A percentile compares a stretch with the other conserved stretches of the same genome.
Evolutionary conservation across 1,140 invertebrate species (phyloP).

Genomic region (Magallana angulata): DNA sequence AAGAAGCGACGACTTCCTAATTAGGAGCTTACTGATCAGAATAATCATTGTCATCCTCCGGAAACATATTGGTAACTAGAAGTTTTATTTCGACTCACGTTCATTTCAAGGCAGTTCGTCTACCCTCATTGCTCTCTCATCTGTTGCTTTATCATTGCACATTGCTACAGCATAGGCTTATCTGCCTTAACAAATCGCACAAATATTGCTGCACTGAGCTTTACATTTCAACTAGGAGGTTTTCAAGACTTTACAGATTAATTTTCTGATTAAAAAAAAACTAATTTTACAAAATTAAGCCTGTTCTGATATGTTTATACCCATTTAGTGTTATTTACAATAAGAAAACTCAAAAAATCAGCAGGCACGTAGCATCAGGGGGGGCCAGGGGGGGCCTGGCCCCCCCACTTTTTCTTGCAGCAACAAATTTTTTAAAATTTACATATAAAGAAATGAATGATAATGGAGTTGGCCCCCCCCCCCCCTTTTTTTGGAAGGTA

Average conservation of each 20-base stretch:
- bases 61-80: slow-evolving; percentile 6
- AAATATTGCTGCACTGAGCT: background rate
- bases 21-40: background rate
- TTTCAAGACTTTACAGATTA: background rate
- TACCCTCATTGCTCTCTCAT: background rate
- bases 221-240: background rate
- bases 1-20: background rate
- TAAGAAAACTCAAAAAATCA: no score
- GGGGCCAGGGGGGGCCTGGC: no score
- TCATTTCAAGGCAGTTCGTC: background rate
- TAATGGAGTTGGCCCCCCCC: no score
- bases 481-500: no score
- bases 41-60: background rate
- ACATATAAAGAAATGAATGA: no score
- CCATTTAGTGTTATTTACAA: no score
- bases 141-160: background rate
- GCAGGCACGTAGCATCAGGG: no score
- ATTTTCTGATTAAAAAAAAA: slow-evolving; percentile 9
- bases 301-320: background rate
- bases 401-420: no score
- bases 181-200: background rate
- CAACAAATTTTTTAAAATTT: no score
- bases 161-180: background rate
- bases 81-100: background rate
- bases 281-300: background rate